Evolutionary conservation across 2,888 invertebrate species (phyloP), one percentile per base, ranked within the genome.

Genomic region (Siphonodentalium dalli): DNA sequence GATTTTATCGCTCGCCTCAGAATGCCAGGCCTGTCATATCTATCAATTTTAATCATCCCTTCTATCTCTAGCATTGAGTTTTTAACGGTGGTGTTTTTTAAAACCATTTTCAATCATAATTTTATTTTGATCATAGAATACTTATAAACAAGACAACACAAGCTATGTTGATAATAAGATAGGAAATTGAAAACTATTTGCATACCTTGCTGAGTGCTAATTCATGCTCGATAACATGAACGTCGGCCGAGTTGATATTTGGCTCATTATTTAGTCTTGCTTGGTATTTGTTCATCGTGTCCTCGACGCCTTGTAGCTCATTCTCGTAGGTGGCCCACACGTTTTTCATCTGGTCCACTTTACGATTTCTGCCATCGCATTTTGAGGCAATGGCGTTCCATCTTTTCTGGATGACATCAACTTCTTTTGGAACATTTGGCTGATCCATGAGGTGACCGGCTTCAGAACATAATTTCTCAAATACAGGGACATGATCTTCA

Each of bases 401-500:
- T 9, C 74, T 62, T 34, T 68, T 61, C 61, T 76, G 74, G 15
- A 79, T 58, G 18, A 58, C 58, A 15, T 72, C 72, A 18, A 77
- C 58, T 15, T 79, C 74, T 8, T 55, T 58, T 23, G 71, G 65
- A 60, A 78, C 69, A 44, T 71, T 69, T 0, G 79, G 76, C 56
- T 75, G 75, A 48, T 77, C 76, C 56, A 72, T 65, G 18, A 79
- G 61, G 52, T 72, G 72, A 8, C 72, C 66, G n/a, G 77, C 78
- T 52, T 78, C 77, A 9, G 71, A 68, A 31, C 62, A 66, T 66
- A 79, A 65, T 54, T 71, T 72, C 56, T 77, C 77, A 66, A 75
- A 76, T 21, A 75, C 55, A 2, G 74, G 75, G 35, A 75, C 61
- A 48, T 77, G 89, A 63, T 88, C 87, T 71, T 90, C 89, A 78